Conservation (phyloP, 2,888 invertebrate genomes). For the Laspeyria flexula region DNA sequence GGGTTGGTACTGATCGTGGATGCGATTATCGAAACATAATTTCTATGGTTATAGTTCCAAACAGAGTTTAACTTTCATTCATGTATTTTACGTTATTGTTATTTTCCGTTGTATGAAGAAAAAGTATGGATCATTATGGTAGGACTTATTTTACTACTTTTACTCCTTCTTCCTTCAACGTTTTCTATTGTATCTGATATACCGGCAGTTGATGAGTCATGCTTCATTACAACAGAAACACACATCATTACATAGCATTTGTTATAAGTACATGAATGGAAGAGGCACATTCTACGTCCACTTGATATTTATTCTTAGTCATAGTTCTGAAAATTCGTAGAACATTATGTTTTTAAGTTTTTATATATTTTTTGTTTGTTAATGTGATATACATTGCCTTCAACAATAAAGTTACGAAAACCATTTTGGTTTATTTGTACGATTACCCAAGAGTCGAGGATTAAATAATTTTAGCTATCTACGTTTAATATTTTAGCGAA, state of each 20-base stretch:
- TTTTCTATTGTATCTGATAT: too few species aligned
- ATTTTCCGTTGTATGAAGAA: too few species aligned
- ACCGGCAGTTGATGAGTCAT: too few species aligned
- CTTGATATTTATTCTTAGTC: constrained; percentile 46
- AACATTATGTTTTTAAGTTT: constrained; percentile 21
- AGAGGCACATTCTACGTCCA: constrained; percentile 24
- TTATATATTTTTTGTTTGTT: constrained; percentile 20
- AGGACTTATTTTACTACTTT: too few species aligned
- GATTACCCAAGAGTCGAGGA: neutral
- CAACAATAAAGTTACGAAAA: neutral
- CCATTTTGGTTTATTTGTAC: constrained; percentile 8
- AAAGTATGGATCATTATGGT: too few species aligned
- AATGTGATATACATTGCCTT: constrained; percentile 27
- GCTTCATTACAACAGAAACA: too few species aligned
- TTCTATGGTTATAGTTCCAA: constrained; percentile 22
- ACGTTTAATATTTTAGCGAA: constrained; percentile 9
- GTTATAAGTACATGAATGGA: constrained; percentile 26
- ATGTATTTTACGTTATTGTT: constrained; percentile 28
- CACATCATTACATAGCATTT: too few species aligned
- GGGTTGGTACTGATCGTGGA: constrained; percentile 33
- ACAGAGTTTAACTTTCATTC: constrained; percentile 20
- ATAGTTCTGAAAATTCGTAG: constrained; percentile 25
- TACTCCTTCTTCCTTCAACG: too few species aligned
- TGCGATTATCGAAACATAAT: constrained; percentile 20
- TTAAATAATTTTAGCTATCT: neutral